These are phyloP conservation scores for Bombyx huttoni DNA, from an alignment of 2,888 invertebrate species.

Conservation along the genomic window DNA sequence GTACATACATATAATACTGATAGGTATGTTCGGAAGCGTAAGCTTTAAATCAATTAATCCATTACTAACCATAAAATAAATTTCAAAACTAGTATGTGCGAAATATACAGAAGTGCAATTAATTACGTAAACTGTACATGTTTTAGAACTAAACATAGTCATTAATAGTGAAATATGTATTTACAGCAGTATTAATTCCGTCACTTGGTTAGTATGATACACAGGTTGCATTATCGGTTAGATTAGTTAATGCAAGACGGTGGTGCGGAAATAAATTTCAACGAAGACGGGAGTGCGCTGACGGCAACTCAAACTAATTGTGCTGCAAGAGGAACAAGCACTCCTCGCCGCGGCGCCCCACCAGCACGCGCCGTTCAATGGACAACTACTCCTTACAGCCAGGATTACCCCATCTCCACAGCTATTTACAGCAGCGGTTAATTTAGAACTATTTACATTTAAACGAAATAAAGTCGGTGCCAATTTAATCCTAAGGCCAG, in stretches of 20 bases:
- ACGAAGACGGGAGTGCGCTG: slow-evolving; percentile 62
- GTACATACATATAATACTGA: slow-evolving; percentile 67
- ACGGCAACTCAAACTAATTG: slow-evolving; percentile 81
- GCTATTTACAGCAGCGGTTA: slow-evolving; percentile 68
- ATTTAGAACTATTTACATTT: slow-evolving; percentile 71
- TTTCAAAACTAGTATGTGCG: slow-evolving; percentile 68
- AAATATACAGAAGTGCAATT: slow-evolving; percentile 72
- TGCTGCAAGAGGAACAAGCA: slow-evolving; percentile 81
- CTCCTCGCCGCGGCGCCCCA: slow-evolving; percentile 28
- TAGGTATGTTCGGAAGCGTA: slow-evolving; percentile 69
- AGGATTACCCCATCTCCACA: slow-evolving; percentile 64
- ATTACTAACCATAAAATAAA: slow-evolving; percentile 65
- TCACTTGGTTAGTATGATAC: slow-evolving; percentile 61
- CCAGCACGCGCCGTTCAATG: slow-evolving; percentile 47
- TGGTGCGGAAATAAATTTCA: slow-evolving; percentile 72
- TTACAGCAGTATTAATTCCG: slow-evolving; percentile 67
- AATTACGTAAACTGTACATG: slow-evolving; percentile 69
- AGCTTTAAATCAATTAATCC: slow-evolving; percentile 67
- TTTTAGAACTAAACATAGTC: slow-evolving; percentile 74
- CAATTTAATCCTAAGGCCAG: slow-evolving; percentile 72
- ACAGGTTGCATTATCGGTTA: slow-evolving; percentile 63
- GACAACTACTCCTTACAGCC: slow-evolving; percentile 71
- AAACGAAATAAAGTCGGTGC: slow-evolving; percentile 64
- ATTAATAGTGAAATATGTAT: slow-evolving; percentile 61
- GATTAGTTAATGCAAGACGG: slow-evolving; percentile 70